Percentiles rank a stretch among this genome's conserved stretches.
Conservation (phyloP, 37 sponge, comb jelly and placozoan species). For the Geodia barretti region DNA sequence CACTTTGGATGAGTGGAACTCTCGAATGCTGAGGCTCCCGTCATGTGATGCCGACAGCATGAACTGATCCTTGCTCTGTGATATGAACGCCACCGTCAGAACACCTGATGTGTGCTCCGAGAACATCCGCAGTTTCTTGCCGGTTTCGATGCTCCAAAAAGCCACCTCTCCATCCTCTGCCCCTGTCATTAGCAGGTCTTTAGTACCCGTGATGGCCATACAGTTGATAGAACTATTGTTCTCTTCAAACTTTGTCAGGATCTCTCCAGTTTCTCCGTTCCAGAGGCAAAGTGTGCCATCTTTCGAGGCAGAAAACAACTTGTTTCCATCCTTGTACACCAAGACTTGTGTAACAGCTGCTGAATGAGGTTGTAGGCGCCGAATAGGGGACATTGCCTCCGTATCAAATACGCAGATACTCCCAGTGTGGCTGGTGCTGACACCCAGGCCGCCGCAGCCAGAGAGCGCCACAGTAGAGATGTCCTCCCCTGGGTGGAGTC, state of each 20-base stretch:
- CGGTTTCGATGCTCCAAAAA: conserved; percentile 57
- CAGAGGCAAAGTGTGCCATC: conserved; percentile 40
- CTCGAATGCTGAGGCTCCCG: conserved; percentile 37
- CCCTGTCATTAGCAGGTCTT: conserved; percentile 53
- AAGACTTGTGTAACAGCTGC: conserved; percentile 12
- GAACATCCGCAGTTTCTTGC: conserved; percentile 53
- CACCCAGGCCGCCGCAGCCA: conserved; percentile 35
- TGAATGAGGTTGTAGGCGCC: conserved; percentile 12
- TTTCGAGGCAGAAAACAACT: conserved; percentile 13
- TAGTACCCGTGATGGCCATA: conserved; percentile 42
- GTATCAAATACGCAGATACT: neutral
- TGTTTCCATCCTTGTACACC: conserved; percentile 17
- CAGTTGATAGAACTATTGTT: conserved; percentile 21
- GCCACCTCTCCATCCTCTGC: conserved; percentile 32
- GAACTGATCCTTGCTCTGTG: neutral
- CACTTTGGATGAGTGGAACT: conserved; percentile 45
- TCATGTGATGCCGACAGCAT: conserved; percentile 48
- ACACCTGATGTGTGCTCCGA: conserved; percentile 42
- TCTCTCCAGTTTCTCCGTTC: conserved; percentile 38
- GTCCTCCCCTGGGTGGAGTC: neutral
- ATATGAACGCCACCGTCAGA: conserved; percentile 36
- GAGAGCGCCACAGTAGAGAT: conserved; percentile 33
- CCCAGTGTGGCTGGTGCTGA: neutral
- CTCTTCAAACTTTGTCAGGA: conserved; percentile 8
- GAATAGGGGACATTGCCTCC: neutral